phyloP scores from a whole-genome alignment of 2,888 invertebrate species.

The Therioaphis trifolii region DNA sequence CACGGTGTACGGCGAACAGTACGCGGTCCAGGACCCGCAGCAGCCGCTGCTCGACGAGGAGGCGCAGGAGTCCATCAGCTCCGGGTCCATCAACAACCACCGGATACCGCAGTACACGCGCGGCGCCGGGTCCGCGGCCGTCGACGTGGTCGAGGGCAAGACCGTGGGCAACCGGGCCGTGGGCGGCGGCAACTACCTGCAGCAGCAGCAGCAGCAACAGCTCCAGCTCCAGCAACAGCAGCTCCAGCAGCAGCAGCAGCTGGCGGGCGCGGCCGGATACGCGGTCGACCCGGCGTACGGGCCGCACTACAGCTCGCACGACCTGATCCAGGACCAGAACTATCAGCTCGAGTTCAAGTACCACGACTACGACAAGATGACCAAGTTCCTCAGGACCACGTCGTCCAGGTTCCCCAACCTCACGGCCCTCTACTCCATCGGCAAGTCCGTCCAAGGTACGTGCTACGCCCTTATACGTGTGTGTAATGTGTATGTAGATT shows the following conservation, averaged over 20 bases:
- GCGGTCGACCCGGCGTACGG: constrained; percentile 56
- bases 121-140: constrained; percentile 19
- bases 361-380: constrained; percentile 86
- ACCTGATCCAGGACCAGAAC: constrained; percentile 62
- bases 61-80: constrained; percentile 64
- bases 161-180: constrained; percentile 60
- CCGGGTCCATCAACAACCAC: constrained; percentile 62
- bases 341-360: constrained; percentile 80
- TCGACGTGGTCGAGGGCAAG: constrained; percentile 21
- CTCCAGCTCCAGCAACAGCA: too few relatives aligned
- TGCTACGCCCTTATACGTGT: too few relatives aligned
- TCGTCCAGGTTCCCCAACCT: constrained; percentile 85
- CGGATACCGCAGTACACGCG: constrained; percentile 63
- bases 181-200: constrained; percentile 47
- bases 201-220: too few relatives aligned
- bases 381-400: constrained; percentile 82
- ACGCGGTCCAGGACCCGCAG: constrained; percentile 15
- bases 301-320: constrained; percentile 59
- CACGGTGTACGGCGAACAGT: constrained; percentile 50
- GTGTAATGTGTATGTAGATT: too few relatives aligned
- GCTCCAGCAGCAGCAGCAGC: too few relatives aligned
- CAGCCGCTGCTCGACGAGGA: constrained; percentile 60
- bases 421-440: constrained; percentile 92
- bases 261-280: constrained; percentile 46
- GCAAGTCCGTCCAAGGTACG: constrained; percentile 89